Percentiles rank a stretch among this genome's conserved stretches.
These are phyloP conservation scores for Pelmatolapia mariae DNA, from an alignment of 2,113 vertebrate genomes.

Conservation along the genomic window DNA sequence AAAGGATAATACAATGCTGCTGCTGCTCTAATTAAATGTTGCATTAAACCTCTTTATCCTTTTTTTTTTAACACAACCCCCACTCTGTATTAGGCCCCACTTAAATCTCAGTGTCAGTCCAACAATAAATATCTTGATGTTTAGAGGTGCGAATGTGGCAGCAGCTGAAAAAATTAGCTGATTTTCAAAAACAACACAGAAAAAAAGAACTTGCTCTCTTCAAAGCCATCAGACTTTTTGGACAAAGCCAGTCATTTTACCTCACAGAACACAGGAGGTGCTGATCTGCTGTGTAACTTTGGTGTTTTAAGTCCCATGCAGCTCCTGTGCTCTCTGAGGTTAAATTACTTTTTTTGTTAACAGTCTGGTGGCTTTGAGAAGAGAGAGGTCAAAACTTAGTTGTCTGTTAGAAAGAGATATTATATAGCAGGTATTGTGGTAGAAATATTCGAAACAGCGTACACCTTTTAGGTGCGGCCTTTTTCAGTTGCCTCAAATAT, in stretches of 20 bases:
- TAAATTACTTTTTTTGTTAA: neutral
- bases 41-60: neutral
- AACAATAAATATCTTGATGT: neutral
- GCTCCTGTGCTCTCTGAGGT: neutral
- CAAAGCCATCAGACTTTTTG: neutral
- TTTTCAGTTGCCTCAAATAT: neutral
- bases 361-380: neutral
- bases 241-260: neutral
- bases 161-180: neutral
- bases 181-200: neutral
- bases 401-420: neutral
- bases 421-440: neutral
- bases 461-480: neutral
- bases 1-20: neutral
- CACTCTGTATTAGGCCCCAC: neutral
- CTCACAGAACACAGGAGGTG: neutral
- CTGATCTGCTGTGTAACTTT: neutral
- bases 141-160: neutral
- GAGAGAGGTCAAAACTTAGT: neutral
- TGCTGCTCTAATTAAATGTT: neutral
- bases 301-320: neutral
- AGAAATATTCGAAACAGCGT: neutral
- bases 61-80: neutral
- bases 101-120: neutral
- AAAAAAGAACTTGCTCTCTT: neutral